A percentile compares a stretch with the other conserved stretches of the same genome.
Evolutionary conservation across 1,140 invertebrate genomes (phyloP).

Genomic region (Adelges cooleyi): DNA sequence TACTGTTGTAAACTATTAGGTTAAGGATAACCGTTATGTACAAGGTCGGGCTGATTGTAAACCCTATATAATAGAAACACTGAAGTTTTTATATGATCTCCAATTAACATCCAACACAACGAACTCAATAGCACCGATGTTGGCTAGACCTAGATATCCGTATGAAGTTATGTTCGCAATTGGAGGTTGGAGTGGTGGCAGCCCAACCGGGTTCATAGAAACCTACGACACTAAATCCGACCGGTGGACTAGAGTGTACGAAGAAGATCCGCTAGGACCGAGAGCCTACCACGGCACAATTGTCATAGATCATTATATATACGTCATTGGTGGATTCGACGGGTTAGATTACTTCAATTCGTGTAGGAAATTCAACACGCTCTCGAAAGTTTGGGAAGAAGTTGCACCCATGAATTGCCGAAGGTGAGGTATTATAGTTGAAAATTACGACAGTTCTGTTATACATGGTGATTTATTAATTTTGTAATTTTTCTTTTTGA

Average conservation of each 20-base stretch:
- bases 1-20: too few relatives aligned
- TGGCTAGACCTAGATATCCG: constrained; percentile 53
- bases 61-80: constrained; percentile 59
- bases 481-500: too few relatives aligned
- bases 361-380: constrained; percentile 52
- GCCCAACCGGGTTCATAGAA: constrained; percentile 59
- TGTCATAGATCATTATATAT: constrained; percentile 49
- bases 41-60: constrained; percentile 49
- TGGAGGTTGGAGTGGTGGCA: constrained; percentile 62
- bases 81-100: constrained; percentile 61
- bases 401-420: constrained; percentile 47
- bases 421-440: constrained; percentile 54
- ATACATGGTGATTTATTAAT: too few relatives aligned
- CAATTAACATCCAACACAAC: constrained; percentile 46
- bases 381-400: constrained; percentile 50
- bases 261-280: constrained; percentile 49
- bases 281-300: constrained; percentile 60
- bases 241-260: constrained; percentile 51
- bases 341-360: constrained; percentile 53
- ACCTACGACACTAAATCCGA: constrained; percentile 66
- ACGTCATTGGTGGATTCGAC: constrained; percentile 57
- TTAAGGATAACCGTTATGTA: constrained; percentile 53
- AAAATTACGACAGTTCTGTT: constrained; percentile 50
- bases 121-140: constrained; percentile 42
- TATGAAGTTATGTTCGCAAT: constrained; percentile 60